These are phyloP conservation scores for Sebastes hopkinsi DNA, from an alignment of 2,797 vertebrate species.

Conservation along the genomic window DNA sequence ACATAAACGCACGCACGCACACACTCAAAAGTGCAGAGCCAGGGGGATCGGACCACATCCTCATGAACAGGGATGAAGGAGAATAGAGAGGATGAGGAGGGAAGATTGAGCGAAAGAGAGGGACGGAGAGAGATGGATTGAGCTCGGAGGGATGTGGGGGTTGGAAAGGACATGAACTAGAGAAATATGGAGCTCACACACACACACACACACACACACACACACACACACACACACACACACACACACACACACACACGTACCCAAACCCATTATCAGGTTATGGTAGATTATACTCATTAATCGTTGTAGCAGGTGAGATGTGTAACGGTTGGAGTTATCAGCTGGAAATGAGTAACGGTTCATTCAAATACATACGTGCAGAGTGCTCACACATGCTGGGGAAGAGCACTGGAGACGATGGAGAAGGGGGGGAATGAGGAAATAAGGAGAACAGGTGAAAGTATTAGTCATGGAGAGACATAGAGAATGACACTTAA, in stretches of 20 bases:
- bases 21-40: neutral
- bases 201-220: neutral
- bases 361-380: slow-evolving; percentile 56
- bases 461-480: slow-evolving; percentile 32
- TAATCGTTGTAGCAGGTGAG: slow-evolving; percentile 76
- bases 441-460: slow-evolving; percentile 45
- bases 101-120: slow-evolving; percentile 12
- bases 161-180: slow-evolving; percentile 7
- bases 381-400: neutral
- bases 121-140: slow-evolving; percentile 35
- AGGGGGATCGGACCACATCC: slow-evolving; percentile 21
- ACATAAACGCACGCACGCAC: neutral
- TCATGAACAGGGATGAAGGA: slow-evolving; percentile 15
- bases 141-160: slow-evolving; percentile 25
- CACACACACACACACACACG: neutral
- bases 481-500: slow-evolving; percentile 48
- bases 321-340: slow-evolving; percentile 68
- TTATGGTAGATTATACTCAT: slow-evolving; percentile 76
- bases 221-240: neutral
- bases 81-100: slow-evolving; percentile 8
- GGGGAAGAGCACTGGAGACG: slow-evolving; percentile 13
- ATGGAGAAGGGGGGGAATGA: slow-evolving; percentile 8
- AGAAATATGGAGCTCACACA: neutral
- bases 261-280: slow-evolving; percentile 66
- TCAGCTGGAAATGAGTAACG: slow-evolving; percentile 72